phyloP scores from a whole-genome alignment of 2,888 invertebrate species.

The Drosophila lacicola region DNA sequence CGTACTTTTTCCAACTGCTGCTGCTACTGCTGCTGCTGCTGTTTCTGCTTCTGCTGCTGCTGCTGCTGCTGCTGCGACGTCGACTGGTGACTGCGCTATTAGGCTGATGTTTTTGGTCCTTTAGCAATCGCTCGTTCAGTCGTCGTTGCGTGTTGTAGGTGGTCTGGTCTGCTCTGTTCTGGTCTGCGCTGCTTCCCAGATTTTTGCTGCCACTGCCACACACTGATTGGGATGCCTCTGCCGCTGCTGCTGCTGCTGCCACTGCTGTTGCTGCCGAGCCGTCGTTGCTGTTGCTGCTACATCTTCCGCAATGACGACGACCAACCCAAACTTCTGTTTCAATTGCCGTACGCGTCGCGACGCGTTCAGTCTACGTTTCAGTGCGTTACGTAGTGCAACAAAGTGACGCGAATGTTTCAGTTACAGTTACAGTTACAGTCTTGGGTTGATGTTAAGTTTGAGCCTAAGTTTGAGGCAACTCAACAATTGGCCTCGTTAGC shows the following conservation, averaged over 20 bases:
- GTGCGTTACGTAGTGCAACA: slow-evolving; percentile 63
- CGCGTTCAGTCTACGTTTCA: slow-evolving; percentile 66
- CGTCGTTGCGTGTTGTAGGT: slow-evolving; percentile 83
- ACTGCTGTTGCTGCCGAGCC: slow-evolving; percentile 14
- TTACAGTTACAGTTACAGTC: slow-evolving; percentile 4
- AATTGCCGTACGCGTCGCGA: slow-evolving; percentile 50
- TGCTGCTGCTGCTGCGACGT: slow-evolving; percentile 48
- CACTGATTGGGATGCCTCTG: slow-evolving; percentile 36
- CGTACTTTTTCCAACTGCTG: slow-evolving; percentile 36
- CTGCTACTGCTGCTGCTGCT: slow-evolving; percentile 27
- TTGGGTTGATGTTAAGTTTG: slow-evolving; percentile 17
- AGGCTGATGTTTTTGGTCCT: slow-evolving; percentile 75
- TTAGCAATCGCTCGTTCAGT: slow-evolving; percentile 78
- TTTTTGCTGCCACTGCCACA: slow-evolving; percentile 39
- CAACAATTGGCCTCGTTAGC: slow-evolving; percentile 54
- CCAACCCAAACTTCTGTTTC: slow-evolving; percentile 51
- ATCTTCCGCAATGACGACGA: slow-evolving; percentile 40
- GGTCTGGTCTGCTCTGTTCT: slow-evolving; percentile 74
- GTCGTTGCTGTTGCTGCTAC: slow-evolving; percentile 14
- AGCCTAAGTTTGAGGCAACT: slow-evolving; percentile 17
- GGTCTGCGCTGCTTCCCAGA: slow-evolving; percentile 44
- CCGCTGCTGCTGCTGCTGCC: slow-evolving; percentile 41
- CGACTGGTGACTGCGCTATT: slow-evolving; percentile 31
- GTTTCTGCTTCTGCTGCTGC: slow-evolving; percentile 22
- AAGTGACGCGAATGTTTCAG: slow-evolving; percentile 48